Conservation (phyloP, 1,140 invertebrate genomes). For the Macrostomum lignano region DNA sequence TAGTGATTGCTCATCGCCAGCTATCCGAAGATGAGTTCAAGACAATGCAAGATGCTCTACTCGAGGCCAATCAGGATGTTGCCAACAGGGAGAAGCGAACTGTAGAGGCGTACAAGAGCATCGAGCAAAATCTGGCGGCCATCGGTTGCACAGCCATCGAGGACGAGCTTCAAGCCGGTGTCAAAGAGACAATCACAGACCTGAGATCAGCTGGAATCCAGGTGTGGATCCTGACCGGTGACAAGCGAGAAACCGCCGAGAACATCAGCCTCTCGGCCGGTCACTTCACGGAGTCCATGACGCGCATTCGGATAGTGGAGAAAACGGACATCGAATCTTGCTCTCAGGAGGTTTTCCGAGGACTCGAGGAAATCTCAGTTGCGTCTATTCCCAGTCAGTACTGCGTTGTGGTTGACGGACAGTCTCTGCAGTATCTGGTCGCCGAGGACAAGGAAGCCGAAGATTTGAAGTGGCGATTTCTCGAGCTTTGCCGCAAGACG, state of each 20-base stretch:
- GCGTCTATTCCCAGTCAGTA: constrained; percentile 23
- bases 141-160: constrained; percentile 53
- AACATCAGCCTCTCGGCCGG: constrained; percentile 87
- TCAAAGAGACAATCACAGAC: constrained; percentile 42
- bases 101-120: constrained; percentile 23
- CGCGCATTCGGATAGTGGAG: neutral
- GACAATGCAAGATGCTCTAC: constrained; percentile 15
- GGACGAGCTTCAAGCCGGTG: constrained; percentile 49
- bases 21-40: constrained; percentile 19
- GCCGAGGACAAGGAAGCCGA: no score
- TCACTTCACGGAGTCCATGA: constrained; percentile 34
- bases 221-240: constrained; percentile 28
- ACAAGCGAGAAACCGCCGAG: constrained; percentile 59
- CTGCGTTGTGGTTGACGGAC: constrained; percentile 1
- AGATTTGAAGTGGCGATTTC: no score
- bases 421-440: neutral
- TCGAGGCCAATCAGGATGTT: constrained; percentile 27
- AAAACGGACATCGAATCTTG: neutral
- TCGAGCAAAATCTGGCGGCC: constrained; percentile 38
- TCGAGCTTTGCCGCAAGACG: no score
- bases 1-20: constrained; percentile 31
- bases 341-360: constrained; percentile 11
- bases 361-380: neutral
- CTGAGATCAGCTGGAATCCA: constrained; percentile 41
- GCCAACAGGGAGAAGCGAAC: constrained; percentile 23